Evolutionary conservation across 2,888 invertebrate species (phyloP).

Genomic region (Sphaeridia pumilis): DNA sequence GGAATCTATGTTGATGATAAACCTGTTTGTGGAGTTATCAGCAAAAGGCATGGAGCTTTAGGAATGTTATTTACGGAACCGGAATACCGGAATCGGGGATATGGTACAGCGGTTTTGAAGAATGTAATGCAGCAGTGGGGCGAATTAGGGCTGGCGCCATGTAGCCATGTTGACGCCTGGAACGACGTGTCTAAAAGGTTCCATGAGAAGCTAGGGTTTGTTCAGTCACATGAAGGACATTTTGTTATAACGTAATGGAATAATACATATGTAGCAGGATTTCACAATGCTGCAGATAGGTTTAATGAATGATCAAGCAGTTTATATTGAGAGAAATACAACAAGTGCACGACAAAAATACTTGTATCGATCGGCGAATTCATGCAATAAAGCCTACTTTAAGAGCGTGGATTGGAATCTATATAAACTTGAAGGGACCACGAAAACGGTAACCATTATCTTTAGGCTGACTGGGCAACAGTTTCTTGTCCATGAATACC

Average conservation of each 20-base stretch:
- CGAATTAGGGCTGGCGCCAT: neutral
- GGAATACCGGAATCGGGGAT: neutral
- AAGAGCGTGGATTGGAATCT: no score
- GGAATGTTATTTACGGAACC: conserved; percentile 1
- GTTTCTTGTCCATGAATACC: neutral
- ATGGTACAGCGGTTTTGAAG: neutral
- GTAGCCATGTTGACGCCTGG: neutral
- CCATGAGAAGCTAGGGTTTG: neutral
- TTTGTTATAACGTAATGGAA: neutral
- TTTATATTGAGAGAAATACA: no score
- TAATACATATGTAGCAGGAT: no score
- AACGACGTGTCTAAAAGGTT: neutral
- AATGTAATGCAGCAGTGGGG: neutral
- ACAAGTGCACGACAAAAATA: no score
- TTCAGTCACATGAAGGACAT: neutral
- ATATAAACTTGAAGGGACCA: no score
- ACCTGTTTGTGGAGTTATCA: conserved; percentile 1
- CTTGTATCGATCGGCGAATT: no score
- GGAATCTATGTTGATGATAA: neutral
- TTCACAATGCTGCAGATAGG: no score
- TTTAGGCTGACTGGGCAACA: no score
- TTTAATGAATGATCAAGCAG: no score
- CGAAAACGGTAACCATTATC: no score
- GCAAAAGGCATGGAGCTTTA: neutral
- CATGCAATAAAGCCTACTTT: no score